A percentile compares a stretch with the other conserved stretches of the same genome.
Conservation (phyloP, 2,888 invertebrate genomes). For the Macrophya annulata region DNA sequence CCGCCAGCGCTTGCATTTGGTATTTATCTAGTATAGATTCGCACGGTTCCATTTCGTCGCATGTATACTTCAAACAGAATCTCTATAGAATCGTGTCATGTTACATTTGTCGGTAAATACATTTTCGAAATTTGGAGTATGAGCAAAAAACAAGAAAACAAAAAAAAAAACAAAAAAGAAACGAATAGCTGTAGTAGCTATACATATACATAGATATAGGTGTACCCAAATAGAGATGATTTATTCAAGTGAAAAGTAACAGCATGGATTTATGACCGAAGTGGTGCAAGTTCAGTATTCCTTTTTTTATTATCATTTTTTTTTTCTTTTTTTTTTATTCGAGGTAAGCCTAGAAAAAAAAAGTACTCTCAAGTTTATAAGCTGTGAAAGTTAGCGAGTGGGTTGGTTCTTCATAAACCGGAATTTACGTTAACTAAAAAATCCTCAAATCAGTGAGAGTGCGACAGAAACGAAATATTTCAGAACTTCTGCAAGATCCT, state of each 20-base stretch:
- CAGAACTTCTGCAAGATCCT: slow-evolving; percentile 4
- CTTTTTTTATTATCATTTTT: not conserved
- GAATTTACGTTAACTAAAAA: not conserved
- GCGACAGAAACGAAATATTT: slow-evolving; percentile 1
- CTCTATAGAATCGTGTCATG: not conserved
- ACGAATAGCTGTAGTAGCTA: too few relatives aligned
- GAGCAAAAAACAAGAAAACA: too few relatives aligned
- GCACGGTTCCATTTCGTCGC: not conserved
- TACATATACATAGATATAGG: not conserved
- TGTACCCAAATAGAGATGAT: not conserved
- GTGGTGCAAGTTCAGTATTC: not conserved
- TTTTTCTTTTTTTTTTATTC: not conserved
- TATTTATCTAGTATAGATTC: slow-evolving; percentile 5
- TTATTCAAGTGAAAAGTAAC: not conserved
- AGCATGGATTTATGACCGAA: not conserved
- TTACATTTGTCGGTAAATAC: not conserved
- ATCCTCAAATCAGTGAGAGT: not conserved
- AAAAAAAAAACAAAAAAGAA: not conserved
- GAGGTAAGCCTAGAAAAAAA: not conserved
- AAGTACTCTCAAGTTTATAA: slow-evolving; percentile 9
- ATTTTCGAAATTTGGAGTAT: not conserved
- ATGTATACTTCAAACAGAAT: not conserved
- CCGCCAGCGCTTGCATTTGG: not conserved
- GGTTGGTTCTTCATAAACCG: not conserved
- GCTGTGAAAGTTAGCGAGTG: not conserved